Percentiles rank a stretch among this genome's conserved stretches.
phyloP scores from a whole-genome alignment of 2,797 vertebrate genomes.

The Crenuchus spilurus region DNA sequence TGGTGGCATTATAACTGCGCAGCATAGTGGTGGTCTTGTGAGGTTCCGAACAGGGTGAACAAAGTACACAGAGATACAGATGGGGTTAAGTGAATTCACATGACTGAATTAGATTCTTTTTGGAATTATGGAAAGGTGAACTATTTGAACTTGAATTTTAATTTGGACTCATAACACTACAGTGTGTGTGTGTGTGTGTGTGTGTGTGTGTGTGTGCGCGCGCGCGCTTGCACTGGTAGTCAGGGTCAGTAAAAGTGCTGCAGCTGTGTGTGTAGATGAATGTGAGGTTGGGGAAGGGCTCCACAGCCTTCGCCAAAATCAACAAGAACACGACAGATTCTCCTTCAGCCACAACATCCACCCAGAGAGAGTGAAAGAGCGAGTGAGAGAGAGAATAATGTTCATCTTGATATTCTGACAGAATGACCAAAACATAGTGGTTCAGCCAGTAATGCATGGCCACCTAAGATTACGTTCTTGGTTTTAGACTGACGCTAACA shows the following conservation, averaged over 20 bases:
- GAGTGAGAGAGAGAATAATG: slow-evolving; percentile 9
- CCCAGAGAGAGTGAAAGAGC: slow-evolving; percentile 33
- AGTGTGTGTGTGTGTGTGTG: slow-evolving; percentile 38
- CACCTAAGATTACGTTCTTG: too few species aligned
- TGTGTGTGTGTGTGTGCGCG: slow-evolving; percentile 38
- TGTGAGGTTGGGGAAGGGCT: slow-evolving; percentile 54
- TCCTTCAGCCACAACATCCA: slow-evolving; percentile 41
- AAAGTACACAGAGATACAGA: too few species aligned
- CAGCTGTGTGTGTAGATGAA: slow-evolving; percentile 74
- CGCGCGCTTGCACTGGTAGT: slow-evolving; percentile 18
- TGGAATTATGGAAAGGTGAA: too few species aligned
- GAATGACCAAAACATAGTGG: too few species aligned
- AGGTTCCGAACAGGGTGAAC: too few species aligned
- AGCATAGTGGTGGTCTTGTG: too few species aligned
- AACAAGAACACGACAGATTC: slow-evolving; percentile 65
- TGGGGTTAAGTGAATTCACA: too few species aligned
- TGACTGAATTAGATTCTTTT: too few species aligned
- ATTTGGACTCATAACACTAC: not conserved
- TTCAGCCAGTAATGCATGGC: too few species aligned
- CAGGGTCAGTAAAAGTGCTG: slow-evolving; percentile 43
- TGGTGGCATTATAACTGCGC: too few species aligned
- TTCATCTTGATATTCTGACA: slow-evolving; percentile 8
- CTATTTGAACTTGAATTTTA: slow-evolving; percentile 21
- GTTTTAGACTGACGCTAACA: too few species aligned
- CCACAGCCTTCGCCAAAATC: slow-evolving; percentile 61